Evolutionary conservation across 30 jellyfish, hydroid and myxozoan species (phyloP).

Genomic region (Hydractinia symbiolongicarpus): DNA sequence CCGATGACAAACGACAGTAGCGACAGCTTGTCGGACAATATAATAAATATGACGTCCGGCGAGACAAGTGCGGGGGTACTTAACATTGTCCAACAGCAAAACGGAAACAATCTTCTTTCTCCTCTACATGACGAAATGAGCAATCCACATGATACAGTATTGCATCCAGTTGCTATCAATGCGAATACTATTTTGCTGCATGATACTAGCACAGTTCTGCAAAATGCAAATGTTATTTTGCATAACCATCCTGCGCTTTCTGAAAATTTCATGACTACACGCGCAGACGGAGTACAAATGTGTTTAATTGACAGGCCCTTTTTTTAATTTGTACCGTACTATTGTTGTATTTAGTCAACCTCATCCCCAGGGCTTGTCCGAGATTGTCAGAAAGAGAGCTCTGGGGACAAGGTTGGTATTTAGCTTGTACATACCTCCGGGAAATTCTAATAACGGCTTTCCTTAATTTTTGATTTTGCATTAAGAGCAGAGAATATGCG

Average conservation of each 20-base stretch:
- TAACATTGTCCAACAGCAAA: neutral
- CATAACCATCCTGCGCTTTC: slow-evolving; percentile 10
- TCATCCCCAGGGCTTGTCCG: too few relatives aligned
- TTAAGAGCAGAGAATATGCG: too few relatives aligned
- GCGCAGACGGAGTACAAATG: neutral
- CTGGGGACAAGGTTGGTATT: too few relatives aligned
- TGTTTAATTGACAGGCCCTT: neutral
- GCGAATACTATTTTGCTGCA: neutral
- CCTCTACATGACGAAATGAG: slow-evolving; percentile 7
- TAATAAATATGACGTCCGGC: neutral
- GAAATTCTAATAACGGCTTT: too few relatives aligned
- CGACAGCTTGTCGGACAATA: neutral
- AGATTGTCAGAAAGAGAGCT: too few relatives aligned
- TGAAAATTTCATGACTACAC: neutral
- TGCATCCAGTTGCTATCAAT: neutral
- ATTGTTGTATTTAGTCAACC: too few relatives aligned
- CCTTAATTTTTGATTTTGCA: too few relatives aligned
- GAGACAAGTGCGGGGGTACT: too few relatives aligned
- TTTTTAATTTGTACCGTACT: neutral
- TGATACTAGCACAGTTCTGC: neutral
- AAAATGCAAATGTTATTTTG: slow-evolving; percentile 1
- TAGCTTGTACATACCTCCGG: too few relatives aligned
- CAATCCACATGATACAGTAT: neutral
- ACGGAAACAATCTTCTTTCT: neutral
- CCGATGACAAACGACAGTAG: neutral